A percentile compares a stretch with the other conserved stretches of the same genome.
These are phyloP conservation scores for Acronicta aceris DNA, from an alignment of 2,888 invertebrate species.

Conservation along the genomic window DNA sequence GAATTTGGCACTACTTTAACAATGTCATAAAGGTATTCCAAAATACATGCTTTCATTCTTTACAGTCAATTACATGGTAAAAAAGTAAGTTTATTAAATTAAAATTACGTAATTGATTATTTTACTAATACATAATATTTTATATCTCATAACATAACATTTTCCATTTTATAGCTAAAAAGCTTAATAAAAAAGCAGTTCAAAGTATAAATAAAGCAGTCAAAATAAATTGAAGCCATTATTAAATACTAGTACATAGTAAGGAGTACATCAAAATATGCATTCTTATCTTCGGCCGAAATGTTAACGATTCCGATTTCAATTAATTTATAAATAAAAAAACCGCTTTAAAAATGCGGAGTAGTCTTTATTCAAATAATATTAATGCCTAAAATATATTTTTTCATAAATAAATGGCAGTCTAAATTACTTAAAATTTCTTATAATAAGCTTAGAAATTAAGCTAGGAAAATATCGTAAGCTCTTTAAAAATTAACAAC, in stretches of 20 bases:
- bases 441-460: conserved; percentile 37
- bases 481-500: conserved; percentile 52
- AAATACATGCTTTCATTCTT: conserved; percentile 31
- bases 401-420: conserved; percentile 62
- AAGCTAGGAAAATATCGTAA: conserved; percentile 45
- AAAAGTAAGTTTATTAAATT: conserved; percentile 11
- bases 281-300: conserved; percentile 50
- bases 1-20: conserved; percentile 48
- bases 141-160: conserved; percentile 21
- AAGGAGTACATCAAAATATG: conserved; percentile 35
- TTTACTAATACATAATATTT: conserved; percentile 17
- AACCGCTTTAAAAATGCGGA: conserved; percentile 42
- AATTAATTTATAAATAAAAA: conserved; percentile 36
- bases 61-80: conserved; percentile 18
- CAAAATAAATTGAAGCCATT: conserved; percentile 52
- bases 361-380: conserved; percentile 48
- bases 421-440: conserved; percentile 48
- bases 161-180: conserved; percentile 46
- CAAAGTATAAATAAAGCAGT: conserved; percentile 63
- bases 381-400: conserved; percentile 48
- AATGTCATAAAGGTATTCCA: conserved; percentile 26
- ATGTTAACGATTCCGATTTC: conserved; percentile 45
- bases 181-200: conserved; percentile 62
- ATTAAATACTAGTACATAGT: conserved; percentile 31
- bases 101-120: conserved; percentile 20